phyloP scores from a whole-genome alignment of 2,797 vertebrate species.

The Odontamblyopus rebecca region DNA sequence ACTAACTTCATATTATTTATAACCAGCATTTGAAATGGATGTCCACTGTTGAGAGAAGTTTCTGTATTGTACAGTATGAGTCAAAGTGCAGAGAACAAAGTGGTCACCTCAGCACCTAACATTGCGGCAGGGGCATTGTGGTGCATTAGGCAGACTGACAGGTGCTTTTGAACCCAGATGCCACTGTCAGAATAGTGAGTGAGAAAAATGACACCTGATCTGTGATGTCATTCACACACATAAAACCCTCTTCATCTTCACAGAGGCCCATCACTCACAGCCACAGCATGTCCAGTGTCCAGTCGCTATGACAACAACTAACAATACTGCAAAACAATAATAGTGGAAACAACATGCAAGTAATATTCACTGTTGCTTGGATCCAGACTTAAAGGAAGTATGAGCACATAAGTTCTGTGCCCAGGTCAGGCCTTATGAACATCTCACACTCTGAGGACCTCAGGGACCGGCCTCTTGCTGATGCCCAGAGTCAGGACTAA shows the following conservation, averaged over 20 bases:
- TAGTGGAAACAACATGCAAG: not conserved
- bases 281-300: constrained; percentile 8
- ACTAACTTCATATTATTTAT: no score
- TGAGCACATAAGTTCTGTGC: no score
- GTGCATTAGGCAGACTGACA: constrained; percentile 23
- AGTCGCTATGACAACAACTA: not conserved
- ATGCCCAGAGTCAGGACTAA: no score
- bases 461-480: no score
- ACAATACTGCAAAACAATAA: not conserved
- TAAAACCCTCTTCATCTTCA: constrained; percentile 6
- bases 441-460: no score
- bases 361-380: no score
- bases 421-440: no score
- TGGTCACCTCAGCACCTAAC: constrained; percentile 17
- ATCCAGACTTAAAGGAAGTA: no score
- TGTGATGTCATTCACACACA: constrained; percentile 13
- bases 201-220: constrained; percentile 31
- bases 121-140: constrained; percentile 21
- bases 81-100: not conserved
- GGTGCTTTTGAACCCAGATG: constrained; percentile 19
- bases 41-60: not conserved
- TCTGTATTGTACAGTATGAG: not conserved
- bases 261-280: constrained; percentile 11
- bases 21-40: not conserved
- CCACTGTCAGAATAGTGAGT: constrained; percentile 25